Evolutionary conservation across 2,888 invertebrate genomes (phyloP).

Genomic region (Tenthredo distinguenda): DNA sequence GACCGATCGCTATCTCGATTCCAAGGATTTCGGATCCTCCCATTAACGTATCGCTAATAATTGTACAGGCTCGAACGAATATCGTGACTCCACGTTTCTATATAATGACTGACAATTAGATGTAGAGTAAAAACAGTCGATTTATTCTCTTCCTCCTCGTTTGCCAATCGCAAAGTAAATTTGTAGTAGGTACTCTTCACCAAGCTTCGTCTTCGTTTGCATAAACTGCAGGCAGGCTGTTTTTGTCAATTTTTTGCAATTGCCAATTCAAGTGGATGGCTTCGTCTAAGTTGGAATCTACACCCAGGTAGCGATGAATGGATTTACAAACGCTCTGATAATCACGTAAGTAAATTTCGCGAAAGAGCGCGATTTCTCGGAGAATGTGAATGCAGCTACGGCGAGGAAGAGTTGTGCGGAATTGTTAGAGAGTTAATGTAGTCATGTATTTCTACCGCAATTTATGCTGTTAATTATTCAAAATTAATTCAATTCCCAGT

Average conservation of each 20-base stretch:
- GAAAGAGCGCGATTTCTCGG: not conserved
- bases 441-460: not conserved
- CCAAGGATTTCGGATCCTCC: not conserved
- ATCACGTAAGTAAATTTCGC: not conserved
- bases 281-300: not conserved
- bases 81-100: not conserved
- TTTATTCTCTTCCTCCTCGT: not conserved
- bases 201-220: not conserved
- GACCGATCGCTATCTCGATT: not conserved
- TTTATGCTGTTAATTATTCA: slow-evolving; percentile 1
- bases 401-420: not conserved
- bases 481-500: not conserved
- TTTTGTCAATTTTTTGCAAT: not conserved
- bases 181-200: not conserved
- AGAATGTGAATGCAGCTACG: not conserved
- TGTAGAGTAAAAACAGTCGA: not conserved
- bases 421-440: not conserved
- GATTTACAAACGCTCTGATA: slow-evolving; percentile 18
- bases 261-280: not conserved
- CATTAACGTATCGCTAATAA: not conserved
- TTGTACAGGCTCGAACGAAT: not conserved
- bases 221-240: not conserved
- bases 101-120: not conserved
- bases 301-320: not conserved
- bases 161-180: not conserved